Conservation (phyloP, 23 tunicate species). For the Phallusia fumigata region DNA sequence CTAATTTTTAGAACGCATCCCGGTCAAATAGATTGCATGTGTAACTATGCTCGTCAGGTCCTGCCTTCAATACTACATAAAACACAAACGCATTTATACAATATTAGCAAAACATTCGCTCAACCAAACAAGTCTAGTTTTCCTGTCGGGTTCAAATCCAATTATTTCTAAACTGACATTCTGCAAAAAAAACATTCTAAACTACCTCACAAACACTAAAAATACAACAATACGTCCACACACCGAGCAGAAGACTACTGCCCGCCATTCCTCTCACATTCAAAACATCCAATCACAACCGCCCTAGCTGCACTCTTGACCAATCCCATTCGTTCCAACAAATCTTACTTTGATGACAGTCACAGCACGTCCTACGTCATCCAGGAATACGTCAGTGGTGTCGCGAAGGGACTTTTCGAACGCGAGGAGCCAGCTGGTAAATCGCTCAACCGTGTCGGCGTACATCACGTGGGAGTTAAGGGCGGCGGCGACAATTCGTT, state of each 20-base stretch:
- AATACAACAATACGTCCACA: background rate
- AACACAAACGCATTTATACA: too few species aligned
- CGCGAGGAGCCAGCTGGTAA: conserved; percentile 69
- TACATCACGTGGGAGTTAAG: conserved; percentile 71
- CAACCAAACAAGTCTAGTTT: too few species aligned
- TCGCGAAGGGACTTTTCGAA: conserved; percentile 75
- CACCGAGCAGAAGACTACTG: background rate
- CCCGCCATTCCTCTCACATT: conserved; percentile 3
- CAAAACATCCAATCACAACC: background rate
- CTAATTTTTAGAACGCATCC: too few species aligned
- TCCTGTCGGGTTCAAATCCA: too few species aligned
- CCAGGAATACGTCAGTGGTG: conserved; percentile 77
- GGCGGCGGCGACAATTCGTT: conserved; percentile 76
- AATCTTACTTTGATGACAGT: conserved; percentile 56
- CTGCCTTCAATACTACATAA: too few species aligned
- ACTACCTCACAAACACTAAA: background rate
- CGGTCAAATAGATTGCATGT: too few species aligned
- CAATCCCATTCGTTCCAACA: background rate
- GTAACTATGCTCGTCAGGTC: too few species aligned
- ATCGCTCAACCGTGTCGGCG: conserved; percentile 66
- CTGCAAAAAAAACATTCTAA: conserved; percentile 3
- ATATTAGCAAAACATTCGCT: too few species aligned
- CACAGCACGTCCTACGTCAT: conserved; percentile 62
- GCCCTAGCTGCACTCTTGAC: too few species aligned
- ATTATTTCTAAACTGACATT: too few species aligned